These are phyloP conservation scores for Etheostoma nigrum DNA, from an alignment of 2,797 vertebrate species.

Conservation along the genomic window DNA sequence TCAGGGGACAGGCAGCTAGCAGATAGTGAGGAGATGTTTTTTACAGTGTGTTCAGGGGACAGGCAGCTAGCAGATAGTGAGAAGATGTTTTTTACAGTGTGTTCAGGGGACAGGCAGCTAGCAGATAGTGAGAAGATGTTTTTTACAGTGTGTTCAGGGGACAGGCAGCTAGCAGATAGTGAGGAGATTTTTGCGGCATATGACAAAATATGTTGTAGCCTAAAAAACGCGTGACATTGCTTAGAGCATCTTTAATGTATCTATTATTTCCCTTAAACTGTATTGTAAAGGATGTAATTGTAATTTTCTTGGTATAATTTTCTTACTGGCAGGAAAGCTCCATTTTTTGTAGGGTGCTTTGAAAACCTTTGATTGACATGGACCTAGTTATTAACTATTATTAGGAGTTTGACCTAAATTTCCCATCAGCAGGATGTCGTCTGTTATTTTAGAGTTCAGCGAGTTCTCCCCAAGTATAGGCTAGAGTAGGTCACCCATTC, in stretches of 20 bases:
- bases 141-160: no score
- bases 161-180: no score
- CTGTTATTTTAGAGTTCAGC: conserved; percentile 44
- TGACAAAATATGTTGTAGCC: no score
- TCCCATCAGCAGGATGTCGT: not conserved
- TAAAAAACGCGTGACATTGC: no score
- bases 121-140: no score
- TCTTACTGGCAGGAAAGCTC: not conserved
- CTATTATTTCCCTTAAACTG: not conserved
- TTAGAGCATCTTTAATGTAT: not conserved
- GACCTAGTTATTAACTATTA: conserved; percentile 2
- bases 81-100: no score
- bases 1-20: no score
- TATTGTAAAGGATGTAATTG: not conserved
- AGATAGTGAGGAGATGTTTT: no score
- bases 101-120: no score
- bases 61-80: no score
- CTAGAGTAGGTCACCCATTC: conserved; percentile 48
- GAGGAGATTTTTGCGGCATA: no score
- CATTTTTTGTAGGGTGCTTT: not conserved
- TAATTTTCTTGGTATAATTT: not conserved
- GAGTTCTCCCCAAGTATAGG: conserved; percentile 32
- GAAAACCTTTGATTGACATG: not conserved
- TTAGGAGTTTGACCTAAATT: conserved; percentile 26
- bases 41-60: no score